Evolutionary conservation across 2,888 invertebrate genomes (phyloP), one percentile per base, ranked within the genome.

Genomic region (Cactoblastis cactorum): DNA sequence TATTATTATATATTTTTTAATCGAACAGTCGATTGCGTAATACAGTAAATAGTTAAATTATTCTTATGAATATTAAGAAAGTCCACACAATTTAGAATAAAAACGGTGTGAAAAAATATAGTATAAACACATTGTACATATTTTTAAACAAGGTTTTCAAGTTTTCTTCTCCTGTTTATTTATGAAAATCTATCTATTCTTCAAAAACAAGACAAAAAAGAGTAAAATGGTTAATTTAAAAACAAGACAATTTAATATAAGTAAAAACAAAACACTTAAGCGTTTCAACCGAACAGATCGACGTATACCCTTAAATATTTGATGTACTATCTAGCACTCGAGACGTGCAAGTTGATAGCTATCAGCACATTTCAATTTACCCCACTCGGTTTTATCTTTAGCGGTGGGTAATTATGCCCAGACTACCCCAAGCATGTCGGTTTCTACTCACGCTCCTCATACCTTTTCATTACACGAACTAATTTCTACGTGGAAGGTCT

Each of bases 361-460:
- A 69, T 61, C 59, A 56, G 63, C 57, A 69, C 58, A 67, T 75
- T 73, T 72, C 69, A 73, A 71, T 75, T 72, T 66, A 63, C 62
- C 59, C 57, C 61, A 17, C 17, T 58, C 60, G 61, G 67, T 64
- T 71, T 63, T 64, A 74, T 71, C 69, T 67, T 68, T 63, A 69
- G 70, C 67, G 62, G 65, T 67, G 64, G 66, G 66, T 75, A 75
- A 75, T 75, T 74, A 72, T 65, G 52, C 58, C 62, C 70, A 74
- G 75, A 74, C 75, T 70, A 65, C 61, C 56, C 63, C 61, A 49
- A 49, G 19, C 49, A 49, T 33, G 33, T 39, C 41, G 41, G 49
- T 49, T 49, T 41, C 41, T 41, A 19, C 41, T 33, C 19, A n/a
- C 22, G 49, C 14, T 33, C 14, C 41, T 43, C 43, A 32, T 43